phyloP scores from a whole-genome alignment of 2,113 vertebrate species.

The Podiceps cristatus region DNA sequence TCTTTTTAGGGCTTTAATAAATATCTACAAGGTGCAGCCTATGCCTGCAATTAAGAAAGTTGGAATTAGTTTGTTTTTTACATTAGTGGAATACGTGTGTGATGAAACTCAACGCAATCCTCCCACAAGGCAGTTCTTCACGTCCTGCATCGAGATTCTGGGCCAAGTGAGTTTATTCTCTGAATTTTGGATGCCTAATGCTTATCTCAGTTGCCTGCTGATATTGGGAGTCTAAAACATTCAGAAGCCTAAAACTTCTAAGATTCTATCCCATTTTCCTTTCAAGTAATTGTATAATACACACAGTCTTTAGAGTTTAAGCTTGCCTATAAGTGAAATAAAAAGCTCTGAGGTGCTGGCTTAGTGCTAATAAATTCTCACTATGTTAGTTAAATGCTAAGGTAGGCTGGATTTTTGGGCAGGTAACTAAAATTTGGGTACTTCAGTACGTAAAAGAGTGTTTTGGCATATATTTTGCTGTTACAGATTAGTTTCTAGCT shows the following conservation, averaged over 20 bases:
- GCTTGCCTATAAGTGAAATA: neutral
- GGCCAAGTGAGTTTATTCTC: conserved; percentile 85
- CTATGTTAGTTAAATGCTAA: neutral
- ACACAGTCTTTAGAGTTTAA: neutral
- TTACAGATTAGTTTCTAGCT: neutral
- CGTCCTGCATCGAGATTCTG: conserved; percentile 94
- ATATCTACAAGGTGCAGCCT: conserved; percentile 88
- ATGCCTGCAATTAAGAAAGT: conserved; percentile 86
- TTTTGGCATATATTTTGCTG: neutral
- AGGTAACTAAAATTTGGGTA: neutral
- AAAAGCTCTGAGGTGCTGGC: neutral
- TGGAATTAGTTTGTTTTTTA: conserved; percentile 91
- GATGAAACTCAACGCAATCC: conserved; percentile 95
- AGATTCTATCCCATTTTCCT: neutral
- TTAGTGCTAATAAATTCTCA: neutral
- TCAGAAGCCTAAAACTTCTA: neutral
- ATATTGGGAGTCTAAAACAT: neutral
- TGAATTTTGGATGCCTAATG: neutral
- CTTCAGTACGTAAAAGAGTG: neutral
- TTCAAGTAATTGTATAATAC: neutral
- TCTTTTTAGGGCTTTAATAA: conserved; percentile 87
- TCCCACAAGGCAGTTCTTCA: conserved; percentile 94
- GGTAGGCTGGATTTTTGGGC: neutral
- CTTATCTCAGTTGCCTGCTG: neutral
- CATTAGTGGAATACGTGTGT: conserved; percentile 89